Evolutionary conservation across 2,797 vertebrate species (phyloP).

Genomic region (Holocentrus rufus): DNA sequence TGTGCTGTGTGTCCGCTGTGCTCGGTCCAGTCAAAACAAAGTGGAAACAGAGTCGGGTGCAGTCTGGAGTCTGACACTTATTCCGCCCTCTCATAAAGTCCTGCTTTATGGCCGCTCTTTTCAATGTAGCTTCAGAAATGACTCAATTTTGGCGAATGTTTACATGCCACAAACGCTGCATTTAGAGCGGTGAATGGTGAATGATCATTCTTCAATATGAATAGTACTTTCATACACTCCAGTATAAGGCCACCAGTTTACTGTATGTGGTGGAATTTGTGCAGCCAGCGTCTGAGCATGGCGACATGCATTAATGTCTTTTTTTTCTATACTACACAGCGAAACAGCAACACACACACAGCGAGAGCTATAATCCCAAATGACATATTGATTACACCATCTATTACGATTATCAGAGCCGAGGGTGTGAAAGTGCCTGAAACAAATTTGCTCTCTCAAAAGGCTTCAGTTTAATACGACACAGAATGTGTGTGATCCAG

Average conservation of each 20-base stretch:
- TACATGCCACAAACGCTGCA: conserved; percentile 59
- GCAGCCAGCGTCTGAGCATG: too few species aligned
- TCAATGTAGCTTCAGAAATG: conserved; percentile 47
- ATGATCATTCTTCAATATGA: conserved; percentile 57
- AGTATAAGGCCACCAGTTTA: conserved; percentile 7
- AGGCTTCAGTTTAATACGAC: neutral
- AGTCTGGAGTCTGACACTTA: conserved; percentile 61
- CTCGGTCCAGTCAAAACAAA: conserved; percentile 36
- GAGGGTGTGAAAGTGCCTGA: neutral
- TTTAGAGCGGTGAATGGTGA: conserved; percentile 66
- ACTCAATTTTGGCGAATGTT: conserved; percentile 56
- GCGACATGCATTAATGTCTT: too few species aligned
- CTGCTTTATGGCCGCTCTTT: conserved; percentile 59
- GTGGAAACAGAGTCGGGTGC: conserved; percentile 34
- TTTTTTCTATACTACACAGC: neutral
- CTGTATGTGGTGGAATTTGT: conserved; percentile 8
- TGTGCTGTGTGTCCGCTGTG: neutral
- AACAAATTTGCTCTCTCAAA: neutral
- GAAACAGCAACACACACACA: neutral
- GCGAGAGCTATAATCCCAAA: neutral
- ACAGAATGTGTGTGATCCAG: neutral
- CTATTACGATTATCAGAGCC: neutral
- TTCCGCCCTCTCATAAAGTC: conserved; percentile 73
- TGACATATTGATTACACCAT: neutral
- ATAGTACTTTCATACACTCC: conserved; percentile 52